Evolutionary conservation across 2,113 vertebrate genomes (phyloP), one percentile per base, ranked within the genome.

Genomic region (Catharus minimus): DNA sequence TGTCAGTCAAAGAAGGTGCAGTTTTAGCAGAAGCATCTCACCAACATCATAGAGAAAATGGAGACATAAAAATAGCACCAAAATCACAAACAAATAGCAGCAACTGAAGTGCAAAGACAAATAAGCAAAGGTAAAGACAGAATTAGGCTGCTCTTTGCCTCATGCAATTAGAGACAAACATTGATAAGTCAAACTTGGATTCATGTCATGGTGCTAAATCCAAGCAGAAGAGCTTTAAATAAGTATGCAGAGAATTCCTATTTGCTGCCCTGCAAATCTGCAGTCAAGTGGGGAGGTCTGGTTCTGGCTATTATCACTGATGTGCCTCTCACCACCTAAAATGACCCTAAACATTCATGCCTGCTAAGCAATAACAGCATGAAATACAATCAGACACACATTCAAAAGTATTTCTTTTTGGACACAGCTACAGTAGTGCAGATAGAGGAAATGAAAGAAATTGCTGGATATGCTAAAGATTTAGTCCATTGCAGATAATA

Each of bases 231-330:
- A 82, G 62, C 67, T 94, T 90, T 87, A 90, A 88, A n/a, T 55
- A 92, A 85, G 83, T 73, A 95, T 85, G 74, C 78, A 90, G 60
- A 92, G 89, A 93, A 93, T 82, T 89, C 71, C 58, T 89, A 62
- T 93, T 73, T 49, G 46, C 55, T 90, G 93, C 92, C 78, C 66
- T 78, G 81, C 88, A 94, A 95, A 95, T 75, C 86, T 93, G 69
- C 82, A 68, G 86, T 79, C 84, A 84, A 89, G 81, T n/a, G 92
- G 46, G 61, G 53, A 93, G 83, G 62, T 66, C 69, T 89, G 71
- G 62, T 46, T 84, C 88, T 92, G 86, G 90, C 84, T 92, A 58
- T 92, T 89, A 89, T 84, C 81, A 87, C 84, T 92, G 69, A 82
- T 8, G 4, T 55, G 64, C 58, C 67, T 87, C 74, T 95, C 55